Conservation (phyloP, 2,888 invertebrate species). For the Pasiphila rectangulata region DNA sequence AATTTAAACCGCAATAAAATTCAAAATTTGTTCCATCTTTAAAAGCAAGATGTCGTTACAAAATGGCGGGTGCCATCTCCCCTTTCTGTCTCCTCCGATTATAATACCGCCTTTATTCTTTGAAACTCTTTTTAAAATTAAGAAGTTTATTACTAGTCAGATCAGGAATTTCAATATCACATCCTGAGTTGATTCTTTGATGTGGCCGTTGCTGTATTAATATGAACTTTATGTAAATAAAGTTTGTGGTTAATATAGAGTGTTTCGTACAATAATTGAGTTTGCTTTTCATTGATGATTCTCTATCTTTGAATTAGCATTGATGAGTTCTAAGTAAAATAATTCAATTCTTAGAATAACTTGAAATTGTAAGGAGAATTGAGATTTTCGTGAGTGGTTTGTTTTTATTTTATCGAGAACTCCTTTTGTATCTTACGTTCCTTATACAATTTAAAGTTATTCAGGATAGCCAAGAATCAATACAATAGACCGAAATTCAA, state of each 20-base stretch:
- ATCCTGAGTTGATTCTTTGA: constrained; percentile 76
- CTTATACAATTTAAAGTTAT: too few species aligned
- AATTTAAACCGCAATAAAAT: constrained; percentile 26
- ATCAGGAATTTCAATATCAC: constrained; percentile 78
- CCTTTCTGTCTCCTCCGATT: constrained; percentile 31
- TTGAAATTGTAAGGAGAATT: neutral
- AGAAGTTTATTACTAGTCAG: constrained; percentile 77
- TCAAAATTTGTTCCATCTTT: constrained; percentile 26
- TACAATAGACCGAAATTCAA: constrained; percentile 1
- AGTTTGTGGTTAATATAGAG: constrained; percentile 8
- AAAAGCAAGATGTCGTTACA: constrained; percentile 27
- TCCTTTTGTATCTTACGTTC: neutral
- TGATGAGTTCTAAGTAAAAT: constrained; percentile 17
- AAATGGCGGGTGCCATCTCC: constrained; percentile 31
- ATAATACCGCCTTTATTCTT: constrained; percentile 33
- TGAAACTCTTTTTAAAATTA: constrained; percentile 41
- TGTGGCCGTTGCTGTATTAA: constrained; percentile 47
- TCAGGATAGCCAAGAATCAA: neutral
- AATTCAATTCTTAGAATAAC: constrained; percentile 3
- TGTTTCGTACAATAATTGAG: neutral
- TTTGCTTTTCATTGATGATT: constrained; percentile 8
- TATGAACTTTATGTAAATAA: constrained; percentile 17
- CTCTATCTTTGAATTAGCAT: constrained; percentile 22
- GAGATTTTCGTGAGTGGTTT: neutral
- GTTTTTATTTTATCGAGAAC: constrained; percentile 1